phyloP scores from a whole-genome alignment of 2,888 invertebrate genomes.

The Hymenopus coronatus region DNA sequence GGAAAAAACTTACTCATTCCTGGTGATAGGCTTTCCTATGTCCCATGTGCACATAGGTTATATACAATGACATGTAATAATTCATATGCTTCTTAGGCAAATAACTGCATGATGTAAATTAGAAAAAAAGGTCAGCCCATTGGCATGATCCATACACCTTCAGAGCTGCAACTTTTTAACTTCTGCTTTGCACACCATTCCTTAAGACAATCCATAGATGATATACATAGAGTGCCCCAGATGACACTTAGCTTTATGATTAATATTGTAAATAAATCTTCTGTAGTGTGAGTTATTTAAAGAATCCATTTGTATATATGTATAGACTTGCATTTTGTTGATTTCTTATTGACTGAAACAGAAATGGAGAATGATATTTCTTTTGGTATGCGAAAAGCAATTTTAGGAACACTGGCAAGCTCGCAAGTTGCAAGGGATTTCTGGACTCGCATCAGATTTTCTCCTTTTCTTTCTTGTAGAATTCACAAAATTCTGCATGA shows the following conservation, averaged over 20 bases:
- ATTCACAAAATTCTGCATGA: background rate
- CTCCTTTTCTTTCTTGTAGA: background rate
- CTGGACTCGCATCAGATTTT: constrained; percentile 17
- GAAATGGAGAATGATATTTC: background rate
- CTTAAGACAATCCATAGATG: background rate
- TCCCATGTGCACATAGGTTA: background rate
- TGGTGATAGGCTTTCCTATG: background rate
- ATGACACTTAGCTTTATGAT: background rate
- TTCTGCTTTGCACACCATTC: background rate
- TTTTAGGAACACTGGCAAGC: background rate
- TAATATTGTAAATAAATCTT: background rate
- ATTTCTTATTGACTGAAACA: background rate
- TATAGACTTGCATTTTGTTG: background rate
- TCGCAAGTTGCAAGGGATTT: constrained; percentile 23
- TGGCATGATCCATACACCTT: background rate
- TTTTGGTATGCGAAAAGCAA: background rate
- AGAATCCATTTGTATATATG: background rate
- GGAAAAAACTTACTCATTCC: background rate
- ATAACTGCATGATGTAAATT: background rate
- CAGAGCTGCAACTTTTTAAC: background rate
- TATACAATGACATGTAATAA: background rate
- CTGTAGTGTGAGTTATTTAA: background rate
- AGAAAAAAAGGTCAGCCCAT: background rate
- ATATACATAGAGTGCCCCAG: background rate
- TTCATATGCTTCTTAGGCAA: background rate